phyloP scores from a whole-genome alignment of 2,113 vertebrate genomes.

The Entelurus aequoreus region DNA sequence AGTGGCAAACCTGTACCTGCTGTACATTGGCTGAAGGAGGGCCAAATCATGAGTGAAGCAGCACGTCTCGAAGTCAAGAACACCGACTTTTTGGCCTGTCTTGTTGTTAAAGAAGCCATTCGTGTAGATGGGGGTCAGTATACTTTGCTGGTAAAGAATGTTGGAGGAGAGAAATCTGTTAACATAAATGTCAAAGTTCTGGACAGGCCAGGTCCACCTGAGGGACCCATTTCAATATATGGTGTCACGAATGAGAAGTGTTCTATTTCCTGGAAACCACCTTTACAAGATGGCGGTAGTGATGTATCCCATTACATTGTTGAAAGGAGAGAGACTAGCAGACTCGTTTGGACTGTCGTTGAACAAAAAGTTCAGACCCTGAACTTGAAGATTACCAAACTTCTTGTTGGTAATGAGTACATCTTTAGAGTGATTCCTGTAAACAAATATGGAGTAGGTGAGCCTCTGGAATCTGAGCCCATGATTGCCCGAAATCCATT shows the following conservation, averaged over 20 bases:
- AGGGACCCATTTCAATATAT: constrained; percentile 84
- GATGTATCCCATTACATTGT: constrained; percentile 90
- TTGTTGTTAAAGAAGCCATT: constrained; percentile 86
- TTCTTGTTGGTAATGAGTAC: constrained; percentile 96
- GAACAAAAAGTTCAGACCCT: constrained; percentile 89
- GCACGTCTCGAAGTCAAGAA: constrained; percentile 88
- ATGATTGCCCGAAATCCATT: constrained; percentile 90
- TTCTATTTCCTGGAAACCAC: constrained; percentile 87
- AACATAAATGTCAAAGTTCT: constrained; percentile 88
- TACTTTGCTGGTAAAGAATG: constrained; percentile 84
- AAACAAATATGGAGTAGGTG: constrained; percentile 94
- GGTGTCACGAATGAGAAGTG: constrained; percentile 92
- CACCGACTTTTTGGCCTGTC: constrained; percentile 83
- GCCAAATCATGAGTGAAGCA: constrained; percentile 79
- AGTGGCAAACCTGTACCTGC: constrained; percentile 89
- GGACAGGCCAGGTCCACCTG: constrained; percentile 93
- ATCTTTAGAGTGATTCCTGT: constrained; percentile 95
- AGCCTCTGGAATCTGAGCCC: constrained; percentile 90
- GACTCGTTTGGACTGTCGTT: constrained; percentile 91
- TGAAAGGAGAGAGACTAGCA: constrained; percentile 95
- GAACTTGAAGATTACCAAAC: constrained; percentile 90
- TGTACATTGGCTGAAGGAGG: constrained; percentile 84
- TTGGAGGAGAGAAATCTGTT: constrained; percentile 89
- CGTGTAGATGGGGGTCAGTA: constrained; percentile 93
- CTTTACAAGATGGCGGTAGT: constrained; percentile 90